phyloP scores from a whole-genome alignment of 53 echinoderm and acorn worm species.

The Glandiceps talaboti region DNA sequence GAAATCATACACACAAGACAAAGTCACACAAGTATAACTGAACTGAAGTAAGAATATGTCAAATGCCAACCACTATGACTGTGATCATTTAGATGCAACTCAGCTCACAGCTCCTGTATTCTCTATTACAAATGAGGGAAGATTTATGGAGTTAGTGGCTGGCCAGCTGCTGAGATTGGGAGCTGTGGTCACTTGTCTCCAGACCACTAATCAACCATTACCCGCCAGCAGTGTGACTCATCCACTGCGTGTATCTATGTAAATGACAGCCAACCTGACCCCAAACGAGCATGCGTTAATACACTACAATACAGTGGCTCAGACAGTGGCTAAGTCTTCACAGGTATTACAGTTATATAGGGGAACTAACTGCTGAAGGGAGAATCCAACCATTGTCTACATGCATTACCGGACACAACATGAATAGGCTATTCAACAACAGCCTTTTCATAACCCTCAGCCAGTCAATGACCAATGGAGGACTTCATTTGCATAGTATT shows the following conservation, averaged over 20 bases:
- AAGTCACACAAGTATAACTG: too few relatives aligned
- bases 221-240: neutral
- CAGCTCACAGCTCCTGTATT: too few relatives aligned
- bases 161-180: too few relatives aligned
- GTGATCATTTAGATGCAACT: too few relatives aligned
- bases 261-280: neutral
- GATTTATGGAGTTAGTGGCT: too few relatives aligned
- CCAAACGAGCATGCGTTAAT: too few relatives aligned
- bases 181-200: neutral
- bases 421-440: neutral
- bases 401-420: neutral
- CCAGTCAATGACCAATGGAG: neutral
- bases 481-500: neutral
- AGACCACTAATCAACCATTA: neutral
- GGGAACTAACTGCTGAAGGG: neutral
- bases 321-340: too few relatives aligned
- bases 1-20: too few relatives aligned
- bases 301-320: too few relatives aligned
- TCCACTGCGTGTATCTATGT: neutral
- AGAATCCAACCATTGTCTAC: neutral
- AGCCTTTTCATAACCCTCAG: neutral
- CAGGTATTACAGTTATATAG: neutral
- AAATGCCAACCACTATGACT: too few relatives aligned
- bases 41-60: too few relatives aligned
- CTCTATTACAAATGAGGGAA: too few relatives aligned